A percentile compares a stretch with the other conserved stretches of the same genome.
Evolutionary conservation across 2,113 vertebrate species (phyloP).

Genomic region (Gasterosteus nipponicus): DNA sequence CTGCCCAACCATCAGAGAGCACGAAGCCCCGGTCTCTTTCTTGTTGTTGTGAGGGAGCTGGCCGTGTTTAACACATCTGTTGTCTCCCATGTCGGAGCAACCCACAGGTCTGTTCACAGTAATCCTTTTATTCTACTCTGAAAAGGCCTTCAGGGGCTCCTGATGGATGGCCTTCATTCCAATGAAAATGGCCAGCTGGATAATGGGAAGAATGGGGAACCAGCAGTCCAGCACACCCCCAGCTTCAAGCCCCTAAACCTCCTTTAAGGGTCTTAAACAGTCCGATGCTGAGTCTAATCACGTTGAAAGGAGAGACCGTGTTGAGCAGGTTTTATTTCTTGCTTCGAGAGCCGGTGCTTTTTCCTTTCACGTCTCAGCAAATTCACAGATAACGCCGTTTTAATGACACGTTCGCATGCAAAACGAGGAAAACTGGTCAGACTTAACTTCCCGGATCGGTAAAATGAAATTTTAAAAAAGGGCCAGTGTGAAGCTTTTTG

Average conservation of each 20-base stretch:
- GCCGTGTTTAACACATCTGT: conserved; percentile 85
- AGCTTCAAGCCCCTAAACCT: conserved; percentile 54
- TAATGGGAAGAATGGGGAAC: conserved; percentile 80
- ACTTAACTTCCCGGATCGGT: neutral
- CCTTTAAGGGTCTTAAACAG: conserved; percentile 75
- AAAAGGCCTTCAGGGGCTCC: conserved; percentile 75
- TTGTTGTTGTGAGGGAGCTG: conserved; percentile 56
- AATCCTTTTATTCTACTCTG: conserved; percentile 78
- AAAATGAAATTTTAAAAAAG: no score
- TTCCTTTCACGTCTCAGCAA: conserved; percentile 26
- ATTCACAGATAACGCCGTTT: conserved; percentile 30
- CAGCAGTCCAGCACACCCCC: conserved; percentile 64
- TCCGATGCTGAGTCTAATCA: conserved; percentile 68
- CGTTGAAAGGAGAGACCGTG: conserved; percentile 48
- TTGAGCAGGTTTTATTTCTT: conserved; percentile 54
- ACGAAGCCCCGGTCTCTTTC: conserved; percentile 28
- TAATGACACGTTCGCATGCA: neutral
- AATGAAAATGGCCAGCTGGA: conserved; percentile 83
- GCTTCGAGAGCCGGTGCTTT: conserved; percentile 20
- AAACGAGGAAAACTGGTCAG: neutral
- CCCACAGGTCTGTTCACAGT: conserved; percentile 78
- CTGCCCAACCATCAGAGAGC: conserved; percentile 62
- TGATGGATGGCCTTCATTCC: conserved; percentile 86
- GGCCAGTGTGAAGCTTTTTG: neutral
- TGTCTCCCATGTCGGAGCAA: conserved; percentile 76